A percentile compares a stretch with the other conserved stretches of the same genome.
Conservation (phyloP, 1,140 invertebrate species). For the Lucilia cuprina region DNA sequence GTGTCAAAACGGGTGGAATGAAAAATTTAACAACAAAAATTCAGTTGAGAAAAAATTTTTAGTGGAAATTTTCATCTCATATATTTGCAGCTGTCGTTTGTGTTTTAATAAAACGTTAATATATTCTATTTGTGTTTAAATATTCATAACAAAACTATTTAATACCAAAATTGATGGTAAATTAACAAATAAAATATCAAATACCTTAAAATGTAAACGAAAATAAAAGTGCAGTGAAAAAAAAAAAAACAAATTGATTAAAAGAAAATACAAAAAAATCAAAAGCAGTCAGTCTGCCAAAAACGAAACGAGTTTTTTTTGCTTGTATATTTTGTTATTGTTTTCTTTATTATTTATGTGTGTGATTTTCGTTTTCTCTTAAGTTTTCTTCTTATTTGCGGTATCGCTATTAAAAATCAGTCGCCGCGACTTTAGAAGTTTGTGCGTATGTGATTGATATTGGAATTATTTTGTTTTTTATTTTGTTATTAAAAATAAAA, state of each 20-base stretch:
- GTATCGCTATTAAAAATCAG: neutral
- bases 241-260: neutral
- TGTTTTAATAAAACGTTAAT: neutral
- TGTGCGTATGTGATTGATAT: neutral
- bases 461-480: neutral
- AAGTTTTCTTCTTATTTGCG: neutral
- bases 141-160: neutral
- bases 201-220: neutral
- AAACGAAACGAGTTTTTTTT: neutral
- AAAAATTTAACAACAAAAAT: neutral
- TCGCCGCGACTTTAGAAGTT: neutral
- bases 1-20: neutral
- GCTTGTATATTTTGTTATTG: neutral
- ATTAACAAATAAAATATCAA: neutral
- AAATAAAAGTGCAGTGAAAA: neutral
- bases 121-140: neutral
- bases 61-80: neutral
- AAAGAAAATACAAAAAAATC: neutral
- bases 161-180: neutral
- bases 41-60: conserved; percentile 12
- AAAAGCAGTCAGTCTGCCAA: too few species aligned
- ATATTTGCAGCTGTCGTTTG: neutral
- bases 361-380: neutral
- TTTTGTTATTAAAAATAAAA: neutral
- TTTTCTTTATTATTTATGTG: neutral